phyloP scores from a whole-genome alignment of 2,888 invertebrate genomes.

The Drosophila conformis region DNA sequence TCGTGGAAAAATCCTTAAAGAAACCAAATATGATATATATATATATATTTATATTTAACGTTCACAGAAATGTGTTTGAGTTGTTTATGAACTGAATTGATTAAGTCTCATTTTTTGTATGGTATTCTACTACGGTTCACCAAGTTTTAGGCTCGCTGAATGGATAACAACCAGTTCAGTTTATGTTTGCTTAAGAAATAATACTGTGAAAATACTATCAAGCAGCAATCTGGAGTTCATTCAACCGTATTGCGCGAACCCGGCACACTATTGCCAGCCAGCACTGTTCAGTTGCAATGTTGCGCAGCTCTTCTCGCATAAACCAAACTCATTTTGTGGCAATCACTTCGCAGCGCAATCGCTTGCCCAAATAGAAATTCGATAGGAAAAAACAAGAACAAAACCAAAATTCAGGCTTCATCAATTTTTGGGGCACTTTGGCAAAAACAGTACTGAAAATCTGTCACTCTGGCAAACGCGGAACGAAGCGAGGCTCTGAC shows the following conservation, averaged over 20 bases:
- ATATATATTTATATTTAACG: not conserved
- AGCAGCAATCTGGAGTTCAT: not conserved
- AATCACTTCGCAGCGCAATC: constrained; percentile 11
- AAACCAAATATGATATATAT: not conserved
- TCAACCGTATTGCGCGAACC: not conserved
- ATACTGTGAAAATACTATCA: not conserved
- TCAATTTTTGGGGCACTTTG: constrained; percentile 61
- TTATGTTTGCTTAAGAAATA: not conserved
- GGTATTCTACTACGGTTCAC: not conserved
- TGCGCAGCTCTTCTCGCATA: constrained; percentile 10
- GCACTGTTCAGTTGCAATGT: constrained; percentile 32
- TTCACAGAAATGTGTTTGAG: not conserved
- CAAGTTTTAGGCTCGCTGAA: not conserved
- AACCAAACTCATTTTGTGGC: constrained; percentile 32
- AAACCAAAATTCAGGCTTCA: constrained; percentile 62
- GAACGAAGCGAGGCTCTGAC: constrained; percentile 7
- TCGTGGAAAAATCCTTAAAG: not conserved
- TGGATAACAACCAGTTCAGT: not conserved
- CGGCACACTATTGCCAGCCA: constrained; percentile 15
- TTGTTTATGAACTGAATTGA: no score
- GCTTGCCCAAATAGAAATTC: constrained; percentile 35
- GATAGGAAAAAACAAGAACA: constrained; percentile 20
- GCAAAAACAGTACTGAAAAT: constrained; percentile 3
- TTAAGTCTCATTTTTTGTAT: not conserved
- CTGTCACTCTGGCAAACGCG: not conserved